Conservation (phyloP, 2,888 invertebrate species). For the Prosopocoilus inquinatus region DNA sequence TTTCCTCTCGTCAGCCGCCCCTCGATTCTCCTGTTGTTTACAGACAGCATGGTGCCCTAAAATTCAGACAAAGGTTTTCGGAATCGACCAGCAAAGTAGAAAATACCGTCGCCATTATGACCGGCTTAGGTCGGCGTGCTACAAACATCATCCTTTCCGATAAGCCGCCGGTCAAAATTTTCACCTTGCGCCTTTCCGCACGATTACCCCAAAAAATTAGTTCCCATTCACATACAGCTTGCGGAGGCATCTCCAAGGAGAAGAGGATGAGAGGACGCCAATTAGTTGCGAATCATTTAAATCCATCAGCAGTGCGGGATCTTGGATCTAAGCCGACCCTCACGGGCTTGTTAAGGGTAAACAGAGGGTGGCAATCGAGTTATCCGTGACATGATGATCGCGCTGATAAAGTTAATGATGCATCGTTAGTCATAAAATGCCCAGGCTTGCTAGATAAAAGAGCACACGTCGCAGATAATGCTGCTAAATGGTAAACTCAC, state of each 20-base stretch:
- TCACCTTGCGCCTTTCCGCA: slow-evolving; percentile 13
- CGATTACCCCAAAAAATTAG: no score
- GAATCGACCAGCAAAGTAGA: slow-evolving; percentile 41
- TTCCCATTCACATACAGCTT: no score
- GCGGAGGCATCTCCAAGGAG: not conserved
- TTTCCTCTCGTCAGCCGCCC: not conserved
- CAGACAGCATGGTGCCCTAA: slow-evolving; percentile 34
- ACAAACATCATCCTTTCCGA: slow-evolving; percentile 25
- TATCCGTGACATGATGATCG: slow-evolving; percentile 24
- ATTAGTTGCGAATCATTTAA: slow-evolving; percentile 22
- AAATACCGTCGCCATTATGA: slow-evolving; percentile 37
- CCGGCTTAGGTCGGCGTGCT: slow-evolving; percentile 29
- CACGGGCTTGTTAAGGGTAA: slow-evolving; percentile 11
- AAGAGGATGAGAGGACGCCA: not conserved
- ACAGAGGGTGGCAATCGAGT: slow-evolving; percentile 28
- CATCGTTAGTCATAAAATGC: slow-evolving; percentile 28
- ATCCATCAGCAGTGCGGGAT: slow-evolving; percentile 15
- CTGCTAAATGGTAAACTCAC: no score
- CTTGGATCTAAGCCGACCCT: slow-evolving; percentile 14
- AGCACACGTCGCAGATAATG: no score
- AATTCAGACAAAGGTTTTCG: slow-evolving; percentile 18
- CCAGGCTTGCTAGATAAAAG: not conserved
- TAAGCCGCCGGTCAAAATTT: slow-evolving; percentile 15
- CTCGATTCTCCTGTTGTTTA: not conserved
- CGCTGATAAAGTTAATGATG: slow-evolving; percentile 35